Evolutionary conservation across 2,888 invertebrate genomes (phyloP), one percentile per base, ranked within the genome.

Genomic region (Oscheius sp.): DNA sequence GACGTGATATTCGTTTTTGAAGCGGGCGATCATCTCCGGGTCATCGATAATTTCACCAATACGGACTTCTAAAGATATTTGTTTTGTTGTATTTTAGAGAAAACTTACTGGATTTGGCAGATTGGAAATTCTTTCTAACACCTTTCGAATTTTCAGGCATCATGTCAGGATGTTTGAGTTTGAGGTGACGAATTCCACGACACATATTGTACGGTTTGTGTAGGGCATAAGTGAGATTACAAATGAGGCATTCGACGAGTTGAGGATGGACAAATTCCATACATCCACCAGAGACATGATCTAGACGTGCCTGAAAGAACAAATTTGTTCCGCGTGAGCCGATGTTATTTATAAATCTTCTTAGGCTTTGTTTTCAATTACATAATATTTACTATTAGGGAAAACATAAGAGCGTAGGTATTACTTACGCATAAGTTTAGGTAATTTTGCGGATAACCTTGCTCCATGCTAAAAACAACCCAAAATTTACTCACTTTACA

Each of bases 151-250:
- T 80, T 67, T 85, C 85, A 14, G 85, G 85, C 85, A 85, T 85
- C 67, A 81, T 76, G 64, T 81, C 79, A 0, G 79, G 80, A 50
- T 81, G 81, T 59, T 78, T 78, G 33, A 70, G 49, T 67, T 86
- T 82, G 22, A 85, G 69, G 70, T 85, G 85, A 2, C 85, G 74
- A 45, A 85, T 82, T 14, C 83, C 85, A 32, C 85, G 68, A 50
- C 85, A 85, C 68, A 85, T 83, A 59, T 84, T 85, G 74, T 76
- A 85, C 1, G 84, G 83, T 47, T 80, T 80, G 67, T 85, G 85
- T 5, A 85, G 75, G 17, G 82, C 77, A 62, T 83, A 86, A 9
- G 81, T 81, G 44, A 81, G 66, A 33, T 76, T 73, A 68, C 85
- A 85, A 22, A 85, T 68, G 44, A 82, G 80, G 64, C 85, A 85